Percentiles rank a stretch among this genome's conserved stretches.
These are phyloP conservation scores for Theretra japonica DNA, from an alignment of 2,888 invertebrate genomes.

Conservation along the genomic window DNA sequence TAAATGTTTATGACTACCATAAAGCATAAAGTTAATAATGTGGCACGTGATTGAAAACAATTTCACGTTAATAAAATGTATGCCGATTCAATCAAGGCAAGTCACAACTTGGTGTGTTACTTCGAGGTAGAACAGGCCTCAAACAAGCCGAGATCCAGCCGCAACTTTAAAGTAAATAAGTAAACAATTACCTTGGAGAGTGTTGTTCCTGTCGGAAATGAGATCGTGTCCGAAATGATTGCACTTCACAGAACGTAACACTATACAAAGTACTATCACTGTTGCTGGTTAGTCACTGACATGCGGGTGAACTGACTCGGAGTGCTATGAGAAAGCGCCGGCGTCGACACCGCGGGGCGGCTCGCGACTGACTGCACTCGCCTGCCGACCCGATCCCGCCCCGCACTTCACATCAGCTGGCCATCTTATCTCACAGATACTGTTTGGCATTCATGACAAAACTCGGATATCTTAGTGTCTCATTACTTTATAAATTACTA, in stretches of 20 bases:
- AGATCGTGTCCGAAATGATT: slow-evolving; percentile 29
- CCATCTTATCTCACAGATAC: slow-evolving; percentile 44
- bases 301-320: slow-evolving; percentile 36
- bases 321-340: slow-evolving; percentile 48
- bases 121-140: not conserved
- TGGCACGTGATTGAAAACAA: slow-evolving; percentile 50
- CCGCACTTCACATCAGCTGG: slow-evolving; percentile 48
- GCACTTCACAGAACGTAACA: slow-evolving; percentile 48
- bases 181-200: slow-evolving; percentile 28
- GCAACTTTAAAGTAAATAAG: slow-evolving; percentile 24
- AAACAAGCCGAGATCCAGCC: slow-evolving; percentile 1
- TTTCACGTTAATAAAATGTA: slow-evolving; percentile 8
- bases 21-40: slow-evolving; percentile 53
- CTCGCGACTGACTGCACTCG: slow-evolving; percentile 52
- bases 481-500: not conserved
- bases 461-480: not conserved
- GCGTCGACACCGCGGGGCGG: slow-evolving; percentile 60
- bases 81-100: slow-evolving; percentile 10
- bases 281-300: slow-evolving; percentile 44
- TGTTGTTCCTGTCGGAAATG: not conserved
- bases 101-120: not conserved
- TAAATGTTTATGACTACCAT: slow-evolving; percentile 56
- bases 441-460: slow-evolving; percentile 29
- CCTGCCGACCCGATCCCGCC: slow-evolving; percentile 36
- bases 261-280: slow-evolving; percentile 39